A percentile compares a stretch with the other conserved stretches of the same genome.
Conservation (phyloP, 2,113 vertebrate species). For the Chaenogobius annularis region DNA sequence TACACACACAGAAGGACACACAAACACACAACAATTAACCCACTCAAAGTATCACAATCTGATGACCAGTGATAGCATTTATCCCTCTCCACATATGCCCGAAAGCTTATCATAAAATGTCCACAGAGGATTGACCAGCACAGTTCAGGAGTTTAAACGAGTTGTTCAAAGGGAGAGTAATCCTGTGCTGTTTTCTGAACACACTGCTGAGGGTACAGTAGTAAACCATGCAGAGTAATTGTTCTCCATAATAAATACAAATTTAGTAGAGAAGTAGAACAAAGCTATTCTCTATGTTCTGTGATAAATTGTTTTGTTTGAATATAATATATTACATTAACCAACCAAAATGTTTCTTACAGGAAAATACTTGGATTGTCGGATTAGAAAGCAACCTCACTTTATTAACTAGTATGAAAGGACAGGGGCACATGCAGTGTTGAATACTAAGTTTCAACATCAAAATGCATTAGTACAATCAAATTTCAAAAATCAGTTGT, state of each 20-base stretch:
- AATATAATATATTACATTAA: not conserved
- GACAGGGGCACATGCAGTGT: not conserved
- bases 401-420: not conserved
- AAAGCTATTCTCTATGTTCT: not conserved
- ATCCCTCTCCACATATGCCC: constrained; percentile 25
- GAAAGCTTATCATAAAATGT: constrained; percentile 32
- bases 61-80: constrained; percentile 45
- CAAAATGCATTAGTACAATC: constrained; percentile 7
- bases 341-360: not conserved
- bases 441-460: not conserved
- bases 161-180: constrained; percentile 41
- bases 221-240: not conserved
- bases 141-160: constrained; percentile 41
- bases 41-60: constrained; percentile 44
- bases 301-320: not conserved
- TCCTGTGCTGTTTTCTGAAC: constrained; percentile 39
- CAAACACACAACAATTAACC: constrained; percentile 41
- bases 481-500: not conserved
- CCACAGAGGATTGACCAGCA: not conserved
- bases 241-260: not conserved
- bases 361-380: not conserved
- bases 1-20: constrained; percentile 22
- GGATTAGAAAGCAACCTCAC: not conserved
- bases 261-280: not conserved
- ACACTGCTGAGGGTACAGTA: constrained; percentile 10